Conservation (phyloP, 2,888 invertebrate genomes). For the Lacanobia wlatinum region DNA sequence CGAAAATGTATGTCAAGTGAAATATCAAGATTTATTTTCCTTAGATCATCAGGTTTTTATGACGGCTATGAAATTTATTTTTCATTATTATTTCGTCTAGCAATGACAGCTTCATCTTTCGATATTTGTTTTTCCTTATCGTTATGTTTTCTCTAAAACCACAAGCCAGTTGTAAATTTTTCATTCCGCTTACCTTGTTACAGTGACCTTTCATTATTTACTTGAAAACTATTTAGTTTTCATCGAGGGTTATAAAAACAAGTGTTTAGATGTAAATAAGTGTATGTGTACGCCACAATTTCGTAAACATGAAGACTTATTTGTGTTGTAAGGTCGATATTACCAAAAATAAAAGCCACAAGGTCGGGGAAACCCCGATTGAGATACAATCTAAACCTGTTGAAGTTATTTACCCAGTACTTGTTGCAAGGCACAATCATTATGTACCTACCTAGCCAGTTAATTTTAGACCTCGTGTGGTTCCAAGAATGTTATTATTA, state of each 20-base stretch:
- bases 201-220: conserved; percentile 41
- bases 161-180: conserved; percentile 26
- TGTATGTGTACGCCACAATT: conserved; percentile 12
- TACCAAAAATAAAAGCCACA: conserved; percentile 56
- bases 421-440: conserved; percentile 33
- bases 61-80: conserved; percentile 43
- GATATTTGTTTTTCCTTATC: conserved; percentile 49
- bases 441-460: conserved; percentile 6
- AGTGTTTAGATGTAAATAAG: conserved; percentile 28
- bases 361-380: conserved; percentile 72
- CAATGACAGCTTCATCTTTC: conserved; percentile 46
- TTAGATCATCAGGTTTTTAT: conserved; percentile 36
- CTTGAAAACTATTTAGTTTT: conserved; percentile 42
- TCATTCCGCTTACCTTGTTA: conserved; percentile 42
- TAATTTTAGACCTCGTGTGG: conserved; percentile 39
- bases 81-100: conserved; percentile 34
- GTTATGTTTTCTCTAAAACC: conserved; percentile 32
- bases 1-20: conserved; percentile 62
- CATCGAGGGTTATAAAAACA: conserved; percentile 40
- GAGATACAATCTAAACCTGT: conserved; percentile 59
- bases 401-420: conserved; percentile 46
- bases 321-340: conserved; percentile 41
- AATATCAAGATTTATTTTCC: conserved; percentile 48
- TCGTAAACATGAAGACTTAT: conserved; percentile 50
- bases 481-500: conserved; percentile 43